Percentiles rank a stretch among this genome's conserved stretches.
Evolutionary conservation across 2,797 vertebrate species (phyloP).

Genomic region (Tauraco hartlaubi): DNA sequence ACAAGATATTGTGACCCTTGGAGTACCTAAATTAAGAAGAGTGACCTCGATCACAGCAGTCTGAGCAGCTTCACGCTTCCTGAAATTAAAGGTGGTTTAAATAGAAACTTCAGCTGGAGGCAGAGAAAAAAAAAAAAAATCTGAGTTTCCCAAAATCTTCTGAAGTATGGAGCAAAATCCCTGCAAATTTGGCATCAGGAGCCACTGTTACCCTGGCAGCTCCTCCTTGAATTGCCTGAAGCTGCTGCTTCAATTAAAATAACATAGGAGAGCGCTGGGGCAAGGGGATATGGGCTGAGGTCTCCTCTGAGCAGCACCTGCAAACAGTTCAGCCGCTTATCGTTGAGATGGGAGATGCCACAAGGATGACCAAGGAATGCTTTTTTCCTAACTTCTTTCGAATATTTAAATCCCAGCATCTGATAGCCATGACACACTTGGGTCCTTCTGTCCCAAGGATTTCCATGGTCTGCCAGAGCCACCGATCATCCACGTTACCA

Average conservation of each 20-base stretch:
- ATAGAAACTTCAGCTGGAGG: conserved; percentile 2
- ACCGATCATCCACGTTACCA: background rate
- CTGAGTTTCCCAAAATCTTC: background rate
- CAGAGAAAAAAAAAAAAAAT: background rate
- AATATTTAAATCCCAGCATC: background rate
- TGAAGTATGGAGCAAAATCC: background rate
- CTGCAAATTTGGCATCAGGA: conserved; percentile 4
- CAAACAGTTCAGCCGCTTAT: background rate
- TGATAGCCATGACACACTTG: background rate
- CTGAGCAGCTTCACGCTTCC: background rate
- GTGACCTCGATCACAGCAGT: background rate
- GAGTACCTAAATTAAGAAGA: conserved; percentile 12
- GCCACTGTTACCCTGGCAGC: background rate
- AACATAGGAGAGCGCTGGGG: background rate
- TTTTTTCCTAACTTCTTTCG: background rate
- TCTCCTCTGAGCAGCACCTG: background rate
- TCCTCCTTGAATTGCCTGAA: background rate
- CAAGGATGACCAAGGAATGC: background rate
- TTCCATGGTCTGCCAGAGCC: background rate
- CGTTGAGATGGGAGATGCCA: background rate
- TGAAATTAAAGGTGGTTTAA: conserved; percentile 26
- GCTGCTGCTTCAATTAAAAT: background rate
- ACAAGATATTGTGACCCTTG: background rate
- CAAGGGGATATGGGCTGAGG: background rate
- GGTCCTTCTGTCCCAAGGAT: background rate